phyloP scores from a whole-genome alignment of 2,888 invertebrate genomes.

The Anorthoa munda region DNA sequence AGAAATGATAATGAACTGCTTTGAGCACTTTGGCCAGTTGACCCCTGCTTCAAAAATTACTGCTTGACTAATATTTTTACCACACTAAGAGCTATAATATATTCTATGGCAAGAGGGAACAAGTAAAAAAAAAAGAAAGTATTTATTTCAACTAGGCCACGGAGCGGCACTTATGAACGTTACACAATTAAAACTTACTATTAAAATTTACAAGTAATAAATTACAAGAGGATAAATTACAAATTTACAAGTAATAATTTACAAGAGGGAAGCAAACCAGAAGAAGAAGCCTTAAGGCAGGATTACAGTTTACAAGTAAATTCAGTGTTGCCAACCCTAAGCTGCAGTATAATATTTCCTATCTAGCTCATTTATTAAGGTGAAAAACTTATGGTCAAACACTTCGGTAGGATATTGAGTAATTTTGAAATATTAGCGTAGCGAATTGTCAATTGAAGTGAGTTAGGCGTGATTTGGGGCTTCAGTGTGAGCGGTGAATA shows the following conservation, averaged over 20 bases:
- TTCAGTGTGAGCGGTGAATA: conserved; percentile 17
- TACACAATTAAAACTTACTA: too few relatives aligned
- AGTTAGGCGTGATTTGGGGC: conserved; percentile 28
- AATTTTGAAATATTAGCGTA: conserved; percentile 59
- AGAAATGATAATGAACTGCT: neutral
- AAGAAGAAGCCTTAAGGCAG: neutral
- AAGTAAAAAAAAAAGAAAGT: too few relatives aligned
- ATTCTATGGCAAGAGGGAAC: neutral
- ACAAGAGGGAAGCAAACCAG: too few relatives aligned
- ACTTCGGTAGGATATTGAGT: conserved; percentile 53
- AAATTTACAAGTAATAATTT: too few relatives aligned
- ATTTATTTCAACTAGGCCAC: too few relatives aligned
- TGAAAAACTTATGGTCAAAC: conserved; percentile 60
- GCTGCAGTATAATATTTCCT: conserved; percentile 22
- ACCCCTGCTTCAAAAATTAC: neutral
- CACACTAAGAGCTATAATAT: neutral
- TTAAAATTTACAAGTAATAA: too few relatives aligned
- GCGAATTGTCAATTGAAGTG: conserved; percentile 61
- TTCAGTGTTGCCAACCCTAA: conserved; percentile 48
- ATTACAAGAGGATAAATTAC: too few relatives aligned
- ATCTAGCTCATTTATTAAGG: conserved; percentile 53
- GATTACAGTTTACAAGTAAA: neutral
- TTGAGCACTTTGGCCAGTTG: neutral
- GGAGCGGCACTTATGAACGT: too few relatives aligned
- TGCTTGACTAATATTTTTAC: neutral